Evolutionary conservation across 2,888 invertebrate genomes (phyloP).

Genomic region (Drosophila tripunctata): DNA sequence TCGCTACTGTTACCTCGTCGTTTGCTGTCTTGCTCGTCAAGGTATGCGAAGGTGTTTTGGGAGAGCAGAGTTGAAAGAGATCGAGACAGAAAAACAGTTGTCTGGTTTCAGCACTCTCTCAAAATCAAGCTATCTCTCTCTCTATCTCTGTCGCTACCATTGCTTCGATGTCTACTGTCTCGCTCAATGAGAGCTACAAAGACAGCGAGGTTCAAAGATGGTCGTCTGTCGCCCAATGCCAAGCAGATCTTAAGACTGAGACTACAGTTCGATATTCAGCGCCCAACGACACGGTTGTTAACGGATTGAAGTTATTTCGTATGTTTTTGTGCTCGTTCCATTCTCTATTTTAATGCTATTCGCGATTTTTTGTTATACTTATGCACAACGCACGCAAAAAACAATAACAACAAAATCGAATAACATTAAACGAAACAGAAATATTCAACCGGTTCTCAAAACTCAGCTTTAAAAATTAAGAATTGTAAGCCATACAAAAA

Average conservation of each 20-base stretch:
- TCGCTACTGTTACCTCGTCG: background rate
- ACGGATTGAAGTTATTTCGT: constrained; percentile 3
- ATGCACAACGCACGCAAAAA: constrained; percentile 45
- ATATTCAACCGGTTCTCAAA: constrained; percentile 62
- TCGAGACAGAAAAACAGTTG: background rate
- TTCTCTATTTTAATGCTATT: constrained; percentile 23
- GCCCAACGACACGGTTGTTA: constrained; percentile 54
- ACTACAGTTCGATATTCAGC: constrained; percentile 53
- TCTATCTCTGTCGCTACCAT: too few species aligned
- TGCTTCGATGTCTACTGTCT: too few species aligned
- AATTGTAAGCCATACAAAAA: constrained; percentile 60
- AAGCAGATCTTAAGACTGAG: constrained; percentile 45
- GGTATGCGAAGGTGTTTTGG: constrained; percentile 17
- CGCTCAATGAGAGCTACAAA: too few species aligned
- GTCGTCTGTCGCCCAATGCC: constrained; percentile 41
- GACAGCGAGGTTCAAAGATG: constrained; percentile 21
- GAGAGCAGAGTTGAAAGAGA: background rate
- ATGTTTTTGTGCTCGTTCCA: constrained; percentile 1
- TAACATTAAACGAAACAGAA: constrained; percentile 39
- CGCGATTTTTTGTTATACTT: constrained; percentile 55
- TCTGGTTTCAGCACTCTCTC: too few species aligned
- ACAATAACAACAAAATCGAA: constrained; percentile 54
- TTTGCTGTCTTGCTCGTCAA: background rate
- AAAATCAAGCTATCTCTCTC: too few species aligned
- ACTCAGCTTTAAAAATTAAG: constrained; percentile 34